Evolutionary conservation across 2,113 vertebrate species (phyloP).

Genomic region (Gambusia affinis): DNA sequence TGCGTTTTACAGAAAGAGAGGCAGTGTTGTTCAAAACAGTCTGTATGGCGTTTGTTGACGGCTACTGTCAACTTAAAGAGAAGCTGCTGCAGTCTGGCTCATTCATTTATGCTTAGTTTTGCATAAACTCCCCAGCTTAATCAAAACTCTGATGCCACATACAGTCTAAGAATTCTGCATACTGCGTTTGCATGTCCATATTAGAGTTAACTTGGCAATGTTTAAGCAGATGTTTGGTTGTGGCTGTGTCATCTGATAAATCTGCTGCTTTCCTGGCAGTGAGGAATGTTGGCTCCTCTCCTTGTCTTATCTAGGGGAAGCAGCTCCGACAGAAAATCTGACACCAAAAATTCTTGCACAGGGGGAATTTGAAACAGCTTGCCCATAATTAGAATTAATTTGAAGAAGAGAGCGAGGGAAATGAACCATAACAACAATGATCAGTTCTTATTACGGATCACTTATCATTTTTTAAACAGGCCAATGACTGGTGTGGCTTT

Average conservation of each 20-base stretch:
- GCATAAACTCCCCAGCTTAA: not conserved
- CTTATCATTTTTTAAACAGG: slow-evolving; percentile 37
- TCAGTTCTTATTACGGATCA: slow-evolving; percentile 56
- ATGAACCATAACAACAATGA: slow-evolving; percentile 58
- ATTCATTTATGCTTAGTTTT: slow-evolving; percentile 2
- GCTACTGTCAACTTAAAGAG: not conserved
- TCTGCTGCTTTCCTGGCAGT: slow-evolving; percentile 47
- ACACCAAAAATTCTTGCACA: slow-evolving; percentile 41
- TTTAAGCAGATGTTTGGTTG: slow-evolving; percentile 59
- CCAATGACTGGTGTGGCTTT: slow-evolving; percentile 24
- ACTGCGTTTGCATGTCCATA: slow-evolving; percentile 32
- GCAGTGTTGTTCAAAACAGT: not conserved
- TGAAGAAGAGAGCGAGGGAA: slow-evolving; percentile 44
- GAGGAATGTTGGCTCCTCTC: slow-evolving; percentile 44
- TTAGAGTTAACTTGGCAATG: slow-evolving; percentile 35
- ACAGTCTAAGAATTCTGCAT: not conserved
- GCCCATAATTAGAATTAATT: slow-evolving; percentile 72
- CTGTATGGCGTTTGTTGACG: not conserved
- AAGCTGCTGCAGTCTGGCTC: not conserved
- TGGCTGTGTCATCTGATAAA: slow-evolving; percentile 55
- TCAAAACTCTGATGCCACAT: not conserved
- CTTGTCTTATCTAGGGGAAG: slow-evolving; percentile 45
- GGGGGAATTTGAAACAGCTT: slow-evolving; percentile 56
- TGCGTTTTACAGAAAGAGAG: not conserved
- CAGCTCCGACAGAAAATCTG: slow-evolving; percentile 43